Base-by-base conservation (phyloP, 2,888 invertebrate genomes). In the Trichopoda pennipes region DNA sequence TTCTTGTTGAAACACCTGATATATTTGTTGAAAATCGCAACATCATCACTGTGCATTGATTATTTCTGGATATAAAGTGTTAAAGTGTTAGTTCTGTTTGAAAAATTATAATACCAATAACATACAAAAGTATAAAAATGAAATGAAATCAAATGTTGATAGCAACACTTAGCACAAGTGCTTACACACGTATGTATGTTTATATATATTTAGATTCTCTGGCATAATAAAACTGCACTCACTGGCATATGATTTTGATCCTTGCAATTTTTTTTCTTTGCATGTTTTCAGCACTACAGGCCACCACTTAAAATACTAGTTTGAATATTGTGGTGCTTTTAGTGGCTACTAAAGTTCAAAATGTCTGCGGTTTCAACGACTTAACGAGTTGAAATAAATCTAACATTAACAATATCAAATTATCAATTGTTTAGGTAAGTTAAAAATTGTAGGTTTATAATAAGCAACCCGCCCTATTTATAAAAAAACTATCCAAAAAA, bases 261-360 rank as follows among this genome's bases (percentile, higher is more conserved):
- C 10, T 14, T 19, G 14, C 2, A 16, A 2, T 44, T n/a, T 47
- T 44, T 42, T 60, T 10, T 19, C 38, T 10, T 21, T 38, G 12
- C 19, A 21, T 60, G 19, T 60, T 14, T 23, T 21, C n/a, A 60
- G 21, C 23, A 49, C 64, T 17, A 35, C 9, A 42, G 21, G 38
- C 35, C 38, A 66, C 49, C 49, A 32, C 16, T 9, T 14, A 42
- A 14, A 42, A 21, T n/a, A 14, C 14, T 16, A 53, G 16, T 3
- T n/a, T 8, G 10, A 28, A 17, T 47, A 60, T 28, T 47, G 23
- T 23, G 23, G 7, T 17, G 47, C 38, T 44, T 68, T 51, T 60
- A 75, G 68, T 75, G 60, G 60, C 75, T 60, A 77, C 49, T 17
- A 42, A 70, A 77, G 69, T 77, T 77, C 77, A 77, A 70, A 77